These are phyloP conservation scores for Campylorhamphus procurvoides DNA, from an alignment of 2,113 vertebrate genomes.

Conservation along the genomic window DNA sequence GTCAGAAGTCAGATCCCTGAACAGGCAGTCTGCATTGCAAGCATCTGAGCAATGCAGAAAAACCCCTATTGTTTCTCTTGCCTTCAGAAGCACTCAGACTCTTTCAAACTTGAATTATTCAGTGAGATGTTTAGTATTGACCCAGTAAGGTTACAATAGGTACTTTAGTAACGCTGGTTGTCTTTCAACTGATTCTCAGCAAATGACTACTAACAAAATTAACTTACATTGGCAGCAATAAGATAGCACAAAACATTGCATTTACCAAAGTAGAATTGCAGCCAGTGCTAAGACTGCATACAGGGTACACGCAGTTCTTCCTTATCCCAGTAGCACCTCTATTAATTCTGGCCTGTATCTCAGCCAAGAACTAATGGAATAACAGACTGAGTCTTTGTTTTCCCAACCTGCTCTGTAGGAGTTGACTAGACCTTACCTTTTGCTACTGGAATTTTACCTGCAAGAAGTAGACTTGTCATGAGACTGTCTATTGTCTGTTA, in stretches of 20 bases:
- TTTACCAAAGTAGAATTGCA: background rate
- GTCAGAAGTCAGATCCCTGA: background rate
- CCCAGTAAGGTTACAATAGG: background rate
- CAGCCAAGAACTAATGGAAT: background rate
- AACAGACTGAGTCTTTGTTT: background rate
- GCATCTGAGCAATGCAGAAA: background rate
- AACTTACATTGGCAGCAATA: background rate
- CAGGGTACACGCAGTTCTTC: background rate
- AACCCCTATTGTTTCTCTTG: background rate
- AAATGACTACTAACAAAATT: background rate
- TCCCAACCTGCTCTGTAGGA: background rate
- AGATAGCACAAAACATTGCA: background rate
- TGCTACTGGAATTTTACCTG: background rate
- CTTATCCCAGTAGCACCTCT: background rate
- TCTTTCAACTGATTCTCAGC: background rate
- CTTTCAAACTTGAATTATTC: background rate
- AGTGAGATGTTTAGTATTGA: background rate
- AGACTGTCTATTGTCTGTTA: background rate
- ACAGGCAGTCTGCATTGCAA: background rate
- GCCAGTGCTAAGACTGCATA: background rate
- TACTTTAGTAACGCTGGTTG: background rate
- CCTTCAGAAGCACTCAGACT: background rate
- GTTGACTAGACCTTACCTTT: background rate
- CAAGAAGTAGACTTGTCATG: background rate
- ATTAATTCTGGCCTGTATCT: background rate